phyloP scores from a whole-genome alignment of 2,113 vertebrate species.

The Barbus barbus region DNA sequence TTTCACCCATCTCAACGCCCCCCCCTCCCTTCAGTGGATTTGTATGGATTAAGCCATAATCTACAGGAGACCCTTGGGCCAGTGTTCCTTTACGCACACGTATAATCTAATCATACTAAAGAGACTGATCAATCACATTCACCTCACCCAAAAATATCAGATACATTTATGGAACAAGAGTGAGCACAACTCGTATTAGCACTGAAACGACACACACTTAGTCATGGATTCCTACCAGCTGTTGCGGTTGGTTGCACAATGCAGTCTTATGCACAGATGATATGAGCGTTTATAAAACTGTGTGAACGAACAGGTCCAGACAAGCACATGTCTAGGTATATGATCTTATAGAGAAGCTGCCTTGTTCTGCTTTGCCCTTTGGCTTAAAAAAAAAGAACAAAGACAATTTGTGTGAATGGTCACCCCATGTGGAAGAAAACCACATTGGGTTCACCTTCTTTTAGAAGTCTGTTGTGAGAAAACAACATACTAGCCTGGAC shows the following conservation, averaged over 20 bases:
- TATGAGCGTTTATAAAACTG: background rate
- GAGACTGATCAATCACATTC: constrained; percentile 49
- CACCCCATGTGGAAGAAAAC: background rate
- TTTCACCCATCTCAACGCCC: constrained; percentile 10
- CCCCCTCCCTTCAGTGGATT: constrained; percentile 60
- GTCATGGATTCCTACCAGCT: background rate
- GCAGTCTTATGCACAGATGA: background rate
- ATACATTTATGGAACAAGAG: background rate
- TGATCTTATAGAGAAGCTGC: background rate
- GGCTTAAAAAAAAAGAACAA: background rate
- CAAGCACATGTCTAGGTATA: background rate
- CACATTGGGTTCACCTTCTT: background rate
- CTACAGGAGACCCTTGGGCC: constrained; percentile 51
- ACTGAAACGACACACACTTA: background rate
- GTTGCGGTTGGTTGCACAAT: constrained; percentile 15
- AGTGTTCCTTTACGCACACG: constrained; percentile 44
- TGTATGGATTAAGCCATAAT: constrained; percentile 66
- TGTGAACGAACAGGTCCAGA: constrained; percentile 15
- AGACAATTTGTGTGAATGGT: background rate
- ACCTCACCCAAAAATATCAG: constrained; percentile 1
- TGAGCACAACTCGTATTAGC: background rate
- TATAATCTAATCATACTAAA: constrained; percentile 54
- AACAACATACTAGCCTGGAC: background rate
- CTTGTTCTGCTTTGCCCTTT: background rate
- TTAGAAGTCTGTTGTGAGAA: background rate